Base-by-base conservation (phyloP, 2,888 invertebrate genomes). In the Morinoia aosen region DNA sequence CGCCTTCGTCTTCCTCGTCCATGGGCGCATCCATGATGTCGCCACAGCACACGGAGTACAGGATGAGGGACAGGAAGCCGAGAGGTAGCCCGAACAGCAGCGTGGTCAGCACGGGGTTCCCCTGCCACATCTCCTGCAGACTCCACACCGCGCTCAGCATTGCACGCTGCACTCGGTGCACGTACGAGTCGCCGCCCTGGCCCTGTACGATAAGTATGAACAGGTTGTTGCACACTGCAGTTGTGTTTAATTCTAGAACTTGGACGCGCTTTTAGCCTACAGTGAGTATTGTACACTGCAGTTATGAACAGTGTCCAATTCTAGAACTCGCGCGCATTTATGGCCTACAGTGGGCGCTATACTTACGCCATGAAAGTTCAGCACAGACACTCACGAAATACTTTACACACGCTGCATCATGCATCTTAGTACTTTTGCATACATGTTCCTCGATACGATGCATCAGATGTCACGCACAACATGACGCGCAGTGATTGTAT, bases 31-130 rank as follows among this genome's bases (percentile, higher is more conserved):
- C 99, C 96, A 99, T 97, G 97, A 99, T 99, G 97, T 99, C 99
- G 95, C 99, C 98, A 97, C 99, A 99, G 97, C 99, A 99, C 96
- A 99, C 98, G 2, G 99, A 99, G 97, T 99, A 99, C 97, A 99
- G 98, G 97, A 99, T 99, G 48, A 99, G 98, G 56, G 98, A 98
- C 48, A 99, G 98, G 97, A 99, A 99, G 76, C 99, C 99, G 91
- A 99, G 97, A 0, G 99, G 99, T 96, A 99, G 98, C 0, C 99
- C 99, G 97, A 99, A 99, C 95, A 99, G 98, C 10, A 99, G 98
- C 61, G 99, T 98, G 10, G 99, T 99, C 96, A 99, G 97, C 96
- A 99, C 98, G 0, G 99, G 99, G 97, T 99, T 99, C 19, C 99
- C 95, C 48, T 95, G 58, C 95, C 95, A 95, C 95, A 95, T 95